These are phyloP conservation scores for Capra hircus DNA, from an alignment of 2,113 vertebrate genomes.

Conservation along the genomic window DNA sequence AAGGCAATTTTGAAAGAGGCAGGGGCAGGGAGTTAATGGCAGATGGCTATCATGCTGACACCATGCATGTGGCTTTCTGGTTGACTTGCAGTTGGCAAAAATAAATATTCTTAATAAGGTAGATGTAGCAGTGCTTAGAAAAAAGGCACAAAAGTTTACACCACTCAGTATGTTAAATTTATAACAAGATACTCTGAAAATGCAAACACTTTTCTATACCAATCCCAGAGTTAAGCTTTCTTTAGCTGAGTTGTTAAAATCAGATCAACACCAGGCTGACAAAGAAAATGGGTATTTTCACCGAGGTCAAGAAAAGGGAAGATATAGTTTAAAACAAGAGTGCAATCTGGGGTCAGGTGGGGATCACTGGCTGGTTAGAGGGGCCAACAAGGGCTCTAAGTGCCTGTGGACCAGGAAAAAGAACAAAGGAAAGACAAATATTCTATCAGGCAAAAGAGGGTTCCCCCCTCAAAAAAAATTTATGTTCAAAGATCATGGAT, in stretches of 20 bases:
- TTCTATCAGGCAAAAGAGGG: neutral
- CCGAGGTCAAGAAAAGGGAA: neutral
- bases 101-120: neutral
- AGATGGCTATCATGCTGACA: neutral
- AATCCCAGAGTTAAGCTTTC: neutral
- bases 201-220: neutral
- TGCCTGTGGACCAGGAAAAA: neutral
- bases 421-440: neutral
- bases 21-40: neutral
- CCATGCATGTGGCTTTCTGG: neutral
- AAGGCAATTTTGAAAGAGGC: neutral
- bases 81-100: neutral
- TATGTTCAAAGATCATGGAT: neutral
- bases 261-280: neutral
- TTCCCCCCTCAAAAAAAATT: fast-evolving
- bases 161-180: neutral
- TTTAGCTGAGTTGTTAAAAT: constrained; percentile 8
- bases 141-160: neutral
- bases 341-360: neutral
- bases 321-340: neutral
- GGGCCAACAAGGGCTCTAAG: neutral
- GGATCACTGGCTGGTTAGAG: neutral
- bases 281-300: neutral
- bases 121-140: neutral
- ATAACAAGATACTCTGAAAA: constrained; percentile 16